A percentile compares a stretch with the other conserved stretches of the same genome.
Evolutionary conservation across 1,140 invertebrate genomes (phyloP).

Genomic region (Campoletis sonorensis): DNA sequence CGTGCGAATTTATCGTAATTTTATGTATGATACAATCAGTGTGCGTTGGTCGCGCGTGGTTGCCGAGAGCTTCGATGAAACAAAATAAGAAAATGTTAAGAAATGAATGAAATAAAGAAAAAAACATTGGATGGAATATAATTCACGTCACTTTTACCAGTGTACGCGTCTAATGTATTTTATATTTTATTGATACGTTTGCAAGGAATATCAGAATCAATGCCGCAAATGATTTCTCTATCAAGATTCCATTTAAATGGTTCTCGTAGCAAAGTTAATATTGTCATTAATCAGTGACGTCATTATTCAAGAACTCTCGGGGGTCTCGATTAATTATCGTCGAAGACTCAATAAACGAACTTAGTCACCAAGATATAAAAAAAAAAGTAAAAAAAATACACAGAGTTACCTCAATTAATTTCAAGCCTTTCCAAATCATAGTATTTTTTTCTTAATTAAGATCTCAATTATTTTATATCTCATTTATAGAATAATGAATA

Average conservation of each 20-base stretch:
- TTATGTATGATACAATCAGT: conserved; percentile 54
- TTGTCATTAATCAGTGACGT: no score
- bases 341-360: no score
- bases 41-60: conserved; percentile 2
- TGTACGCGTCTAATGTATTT: conserved; percentile 9
- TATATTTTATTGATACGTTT: background rate
- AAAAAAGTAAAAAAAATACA: no score
- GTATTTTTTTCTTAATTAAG: no score
- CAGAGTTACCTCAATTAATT: no score
- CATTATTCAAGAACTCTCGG: no score
- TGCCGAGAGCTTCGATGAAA: conserved; percentile 27
- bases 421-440: no score
- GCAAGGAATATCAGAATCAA: conserved; percentile 33
- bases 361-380: no score
- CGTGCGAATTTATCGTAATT: conserved; percentile 52
- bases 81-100: conserved; percentile 23
- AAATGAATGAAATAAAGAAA: conserved; percentile 3
- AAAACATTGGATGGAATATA: conserved; percentile 29
- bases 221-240: conserved; percentile 31
- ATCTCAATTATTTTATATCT: no score
- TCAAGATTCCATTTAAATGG: background rate
- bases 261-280: no score
- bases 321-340: no score
- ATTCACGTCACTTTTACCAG: conserved; percentile 63
- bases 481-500: no score